Percentiles rank a stretch among this genome's conserved stretches.
phyloP scores from a whole-genome alignment of 2,113 vertebrate species.

The Phyllopteryx taeniolatus region DNA sequence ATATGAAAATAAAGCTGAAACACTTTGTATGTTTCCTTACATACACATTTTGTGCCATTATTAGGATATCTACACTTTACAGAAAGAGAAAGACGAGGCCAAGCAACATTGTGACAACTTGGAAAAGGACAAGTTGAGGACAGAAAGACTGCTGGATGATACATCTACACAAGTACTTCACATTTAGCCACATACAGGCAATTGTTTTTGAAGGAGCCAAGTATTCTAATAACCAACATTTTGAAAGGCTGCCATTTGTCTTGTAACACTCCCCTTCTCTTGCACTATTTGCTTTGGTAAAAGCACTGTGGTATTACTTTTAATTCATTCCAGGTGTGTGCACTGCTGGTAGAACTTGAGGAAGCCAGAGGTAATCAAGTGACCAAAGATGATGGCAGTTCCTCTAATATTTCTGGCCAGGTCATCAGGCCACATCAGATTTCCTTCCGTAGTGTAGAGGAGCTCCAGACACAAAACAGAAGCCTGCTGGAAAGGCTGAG shows the following conservation, averaged over 20 bases:
- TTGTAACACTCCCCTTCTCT: neutral
- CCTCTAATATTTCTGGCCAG: conserved; percentile 87
- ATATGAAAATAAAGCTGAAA: neutral
- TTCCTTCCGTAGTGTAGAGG: conserved; percentile 88
- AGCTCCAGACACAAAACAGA: conserved; percentile 93
- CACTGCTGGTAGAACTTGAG: conserved; percentile 90
- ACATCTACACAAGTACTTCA: conserved; percentile 65
- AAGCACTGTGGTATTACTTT: neutral
- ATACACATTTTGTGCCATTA: neutral
- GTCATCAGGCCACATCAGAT: conserved; percentile 78
- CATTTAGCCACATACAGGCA: neutral
- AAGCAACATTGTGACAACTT: conserved; percentile 80
- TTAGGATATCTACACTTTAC: conserved; percentile 88
- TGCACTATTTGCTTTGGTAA: neutral
- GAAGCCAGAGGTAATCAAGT: conserved; percentile 86
- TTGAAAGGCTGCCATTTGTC: neutral
- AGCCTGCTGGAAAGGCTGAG: conserved; percentile 82
- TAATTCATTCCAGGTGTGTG: conserved; percentile 75
- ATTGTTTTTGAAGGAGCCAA: neutral
- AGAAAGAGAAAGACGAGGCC: conserved; percentile 84
- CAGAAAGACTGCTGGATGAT: conserved; percentile 85
- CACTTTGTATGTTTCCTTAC: neutral
- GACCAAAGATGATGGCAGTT: conserved; percentile 80
- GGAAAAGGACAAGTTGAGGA: conserved; percentile 83
- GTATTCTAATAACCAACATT: neutral